A percentile compares a stretch with the other conserved stretches of the same genome.
These are phyloP conservation scores for Grallaria varia DNA, from an alignment of 2,113 vertebrate species.

Conservation along the genomic window DNA sequence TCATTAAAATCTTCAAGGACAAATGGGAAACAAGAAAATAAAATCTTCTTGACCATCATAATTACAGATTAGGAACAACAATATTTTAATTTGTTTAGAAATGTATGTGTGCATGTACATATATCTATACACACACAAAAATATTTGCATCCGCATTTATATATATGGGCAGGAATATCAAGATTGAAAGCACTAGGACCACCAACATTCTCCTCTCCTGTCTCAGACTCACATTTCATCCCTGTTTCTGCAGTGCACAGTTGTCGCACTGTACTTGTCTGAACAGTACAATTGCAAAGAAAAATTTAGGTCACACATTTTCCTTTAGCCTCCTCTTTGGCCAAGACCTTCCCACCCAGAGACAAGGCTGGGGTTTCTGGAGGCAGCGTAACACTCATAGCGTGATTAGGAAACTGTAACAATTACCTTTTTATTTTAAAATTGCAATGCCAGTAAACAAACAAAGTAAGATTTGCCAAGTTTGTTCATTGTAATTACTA, in stretches of 20 bases:
- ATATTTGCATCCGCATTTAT: background rate
- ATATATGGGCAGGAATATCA: background rate
- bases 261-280: background rate
- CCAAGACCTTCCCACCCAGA: background rate
- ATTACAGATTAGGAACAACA: background rate
- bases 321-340: background rate
- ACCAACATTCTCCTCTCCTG: background rate
- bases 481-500: background rate
- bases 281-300: background rate
- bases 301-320: background rate
- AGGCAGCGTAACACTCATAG: background rate
- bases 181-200: background rate
- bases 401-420: background rate
- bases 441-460: background rate
- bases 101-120: rapidly evolving
- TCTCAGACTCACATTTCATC: background rate
- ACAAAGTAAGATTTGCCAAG: background rate
- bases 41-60: background rate
- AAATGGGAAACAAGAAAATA: background rate
- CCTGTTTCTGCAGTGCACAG: background rate
- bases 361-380: background rate
- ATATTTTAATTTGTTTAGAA: background rate
- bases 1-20: background rate
- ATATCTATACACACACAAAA: background rate
- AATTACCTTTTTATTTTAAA: background rate